A percentile compares a stretch with the other conserved stretches of the same genome.
These are phyloP conservation scores for Lepas anatifera DNA, from an alignment of 2,888 invertebrate genomes.

Conservation along the genomic window DNA sequence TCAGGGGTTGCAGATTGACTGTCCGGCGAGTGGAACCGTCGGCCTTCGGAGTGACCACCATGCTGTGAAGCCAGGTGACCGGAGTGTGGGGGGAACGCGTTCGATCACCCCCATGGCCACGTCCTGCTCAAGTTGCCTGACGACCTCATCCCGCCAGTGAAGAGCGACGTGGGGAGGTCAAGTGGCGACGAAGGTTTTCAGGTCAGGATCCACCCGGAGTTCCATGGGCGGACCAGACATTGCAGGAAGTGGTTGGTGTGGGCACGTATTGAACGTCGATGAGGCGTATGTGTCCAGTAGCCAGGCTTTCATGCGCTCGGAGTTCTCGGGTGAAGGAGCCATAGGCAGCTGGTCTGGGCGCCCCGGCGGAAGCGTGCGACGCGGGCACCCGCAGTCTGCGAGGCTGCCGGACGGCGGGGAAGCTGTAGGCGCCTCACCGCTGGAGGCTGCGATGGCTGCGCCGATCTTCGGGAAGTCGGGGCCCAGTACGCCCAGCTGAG, in stretches of 20 bases:
- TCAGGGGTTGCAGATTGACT: slow-evolving; percentile 5
- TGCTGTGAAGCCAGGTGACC: not conserved
- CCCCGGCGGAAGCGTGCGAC: not conserved
- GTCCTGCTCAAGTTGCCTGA: not conserved
- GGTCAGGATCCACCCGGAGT: not conserved
- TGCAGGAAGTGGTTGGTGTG: not conserved
- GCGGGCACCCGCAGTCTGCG: not conserved
- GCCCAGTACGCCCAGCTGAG: not conserved
- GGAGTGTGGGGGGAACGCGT: slow-evolving; percentile 1
- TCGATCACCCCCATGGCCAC: slow-evolving; percentile 12
- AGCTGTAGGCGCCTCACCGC: not conserved
- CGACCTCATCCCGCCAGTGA: not conserved
- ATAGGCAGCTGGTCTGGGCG: not conserved
- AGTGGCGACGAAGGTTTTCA: not conserved
- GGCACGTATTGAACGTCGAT: slow-evolving; percentile 10
- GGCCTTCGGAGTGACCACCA: not conserved
- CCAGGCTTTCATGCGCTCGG: not conserved
- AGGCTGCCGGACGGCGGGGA: not conserved
- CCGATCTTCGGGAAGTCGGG: not conserved
- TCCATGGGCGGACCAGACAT: slow-evolving; percentile 1
- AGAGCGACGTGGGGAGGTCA: not conserved
- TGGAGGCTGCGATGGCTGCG: not conserved
- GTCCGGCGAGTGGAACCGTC: slow-evolving; percentile 10
- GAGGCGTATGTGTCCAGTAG: not conserved
- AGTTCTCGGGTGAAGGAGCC: not conserved